phyloP scores from a whole-genome alignment of 1,140 invertebrate genomes.

The Campoletis sonorensis region DNA sequence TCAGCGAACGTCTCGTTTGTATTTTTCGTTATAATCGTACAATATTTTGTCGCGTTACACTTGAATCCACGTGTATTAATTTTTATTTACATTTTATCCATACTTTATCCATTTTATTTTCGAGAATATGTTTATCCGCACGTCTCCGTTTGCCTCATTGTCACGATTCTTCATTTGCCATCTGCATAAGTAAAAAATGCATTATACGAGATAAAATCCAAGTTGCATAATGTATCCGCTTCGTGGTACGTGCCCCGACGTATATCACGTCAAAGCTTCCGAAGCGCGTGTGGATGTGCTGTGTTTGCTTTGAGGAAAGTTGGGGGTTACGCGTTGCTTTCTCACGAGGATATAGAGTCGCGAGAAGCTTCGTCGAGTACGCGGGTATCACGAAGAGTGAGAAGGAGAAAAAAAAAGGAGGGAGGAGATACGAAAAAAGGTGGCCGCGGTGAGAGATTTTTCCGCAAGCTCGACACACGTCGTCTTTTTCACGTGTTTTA shows the following conservation, averaged over 20 bases:
- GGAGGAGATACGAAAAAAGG: too few species aligned
- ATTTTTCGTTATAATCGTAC: too few species aligned
- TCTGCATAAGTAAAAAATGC: conserved; percentile 67
- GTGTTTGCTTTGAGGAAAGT: neutral
- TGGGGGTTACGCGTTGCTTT: neutral
- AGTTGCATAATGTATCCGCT: conserved; percentile 67
- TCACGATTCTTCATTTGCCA: conserved; percentile 45
- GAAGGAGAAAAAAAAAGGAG: neutral
- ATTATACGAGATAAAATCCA: conserved; percentile 68
- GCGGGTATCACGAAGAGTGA: neutral
- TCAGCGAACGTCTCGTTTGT: too few species aligned
- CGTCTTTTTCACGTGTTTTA: conserved; percentile 13
- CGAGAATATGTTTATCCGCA: neutral
- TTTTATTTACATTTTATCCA: conserved; percentile 16
- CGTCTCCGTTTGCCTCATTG: conserved; percentile 18
- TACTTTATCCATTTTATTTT: too few species aligned
- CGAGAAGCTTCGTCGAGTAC: conserved; percentile 1
- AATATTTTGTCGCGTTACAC: too few species aligned
- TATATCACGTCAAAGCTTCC: conserved; percentile 4
- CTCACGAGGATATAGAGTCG: conserved; percentile 11
- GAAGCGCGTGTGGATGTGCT: neutral
- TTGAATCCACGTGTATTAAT: neutral
- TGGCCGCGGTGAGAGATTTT: conserved; percentile 16
- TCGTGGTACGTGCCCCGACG: conserved; percentile 53
- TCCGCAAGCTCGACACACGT: conserved; percentile 16